Conservation (phyloP, 1,140 invertebrate genomes). For the Hetaerina americana region DNA sequence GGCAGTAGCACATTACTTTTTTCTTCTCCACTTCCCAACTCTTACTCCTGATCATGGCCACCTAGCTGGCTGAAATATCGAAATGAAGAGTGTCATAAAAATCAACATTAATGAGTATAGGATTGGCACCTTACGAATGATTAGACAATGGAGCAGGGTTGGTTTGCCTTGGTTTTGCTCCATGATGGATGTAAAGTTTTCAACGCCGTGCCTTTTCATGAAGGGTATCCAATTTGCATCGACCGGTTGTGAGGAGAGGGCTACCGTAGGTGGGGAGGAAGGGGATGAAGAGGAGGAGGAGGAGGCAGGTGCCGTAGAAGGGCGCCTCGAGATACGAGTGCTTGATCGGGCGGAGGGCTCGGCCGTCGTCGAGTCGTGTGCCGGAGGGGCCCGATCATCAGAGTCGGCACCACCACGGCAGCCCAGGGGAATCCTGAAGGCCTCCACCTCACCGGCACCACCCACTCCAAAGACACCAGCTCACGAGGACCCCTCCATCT, state of each 20-base stretch:
- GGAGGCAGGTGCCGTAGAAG: slow-evolving; percentile 41
- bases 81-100: too few relatives aligned
- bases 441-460: not conserved
- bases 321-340: slow-evolving; percentile 66
- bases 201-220: too few relatives aligned
- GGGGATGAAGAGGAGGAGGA: slow-evolving; percentile 49
- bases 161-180: too few relatives aligned
- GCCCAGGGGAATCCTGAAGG: slow-evolving; percentile 14
- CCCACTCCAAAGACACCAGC: slow-evolving; percentile 19
- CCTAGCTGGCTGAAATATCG: too few relatives aligned
- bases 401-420: slow-evolving; percentile 6
- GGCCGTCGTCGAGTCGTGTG: slow-evolving; percentile 30
- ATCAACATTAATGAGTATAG: too few relatives aligned
- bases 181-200: too few relatives aligned
- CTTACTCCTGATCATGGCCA: too few relatives aligned
- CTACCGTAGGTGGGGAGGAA: slow-evolving; percentile 73
- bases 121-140: too few relatives aligned
- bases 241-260: slow-evolving; percentile 83
- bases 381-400: not conserved
- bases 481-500: slow-evolving; percentile 41
- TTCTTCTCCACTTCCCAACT: too few relatives aligned
- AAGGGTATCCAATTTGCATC: slow-evolving; percentile 23
- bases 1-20: too few relatives aligned
- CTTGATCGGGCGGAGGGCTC: slow-evolving; percentile 37
- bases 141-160: too few relatives aligned